Percentiles rank a stretch among this genome's conserved stretches.
Conservation (phyloP, 1,140 invertebrate genomes). For the Cherax quadricarinatus region DNA sequence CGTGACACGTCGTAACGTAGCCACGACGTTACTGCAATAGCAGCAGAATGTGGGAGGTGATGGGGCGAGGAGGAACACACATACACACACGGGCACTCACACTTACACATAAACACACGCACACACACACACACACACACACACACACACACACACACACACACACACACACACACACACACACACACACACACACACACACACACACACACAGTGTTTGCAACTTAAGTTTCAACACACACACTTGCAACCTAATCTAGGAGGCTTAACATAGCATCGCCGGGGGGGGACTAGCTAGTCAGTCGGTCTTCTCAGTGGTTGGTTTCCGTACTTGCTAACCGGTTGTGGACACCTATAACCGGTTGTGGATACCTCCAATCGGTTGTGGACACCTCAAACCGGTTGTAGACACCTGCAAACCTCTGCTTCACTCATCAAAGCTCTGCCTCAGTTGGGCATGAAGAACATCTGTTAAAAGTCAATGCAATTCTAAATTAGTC, state of each 20-base stretch:
- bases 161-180: no score
- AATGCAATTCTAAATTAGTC: neutral
- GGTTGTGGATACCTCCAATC: no score
- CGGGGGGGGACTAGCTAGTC: neutral
- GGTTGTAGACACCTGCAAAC: neutral
- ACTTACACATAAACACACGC: no score
- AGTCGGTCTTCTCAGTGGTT: neutral
- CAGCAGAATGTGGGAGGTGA: no score
- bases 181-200: no score
- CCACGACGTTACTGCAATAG: no score
- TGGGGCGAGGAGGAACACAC: no score
- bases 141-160: no score
- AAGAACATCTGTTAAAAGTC: slow-evolving; percentile 1
- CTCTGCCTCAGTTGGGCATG: slow-evolving; percentile 2
- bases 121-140: no score
- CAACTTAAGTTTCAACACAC: neutral
- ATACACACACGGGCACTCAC: no score
- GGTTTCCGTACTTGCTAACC: neutral
- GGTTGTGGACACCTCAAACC: no score
- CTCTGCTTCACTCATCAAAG: neutral
- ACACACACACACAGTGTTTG: neutral
- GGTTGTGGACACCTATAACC: neutral
- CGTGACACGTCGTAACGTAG: neutral
- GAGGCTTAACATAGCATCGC: neutral
- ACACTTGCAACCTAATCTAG: neutral